phyloP scores from a whole-genome alignment of 2,113 vertebrate genomes.

The Athene noctua region DNA sequence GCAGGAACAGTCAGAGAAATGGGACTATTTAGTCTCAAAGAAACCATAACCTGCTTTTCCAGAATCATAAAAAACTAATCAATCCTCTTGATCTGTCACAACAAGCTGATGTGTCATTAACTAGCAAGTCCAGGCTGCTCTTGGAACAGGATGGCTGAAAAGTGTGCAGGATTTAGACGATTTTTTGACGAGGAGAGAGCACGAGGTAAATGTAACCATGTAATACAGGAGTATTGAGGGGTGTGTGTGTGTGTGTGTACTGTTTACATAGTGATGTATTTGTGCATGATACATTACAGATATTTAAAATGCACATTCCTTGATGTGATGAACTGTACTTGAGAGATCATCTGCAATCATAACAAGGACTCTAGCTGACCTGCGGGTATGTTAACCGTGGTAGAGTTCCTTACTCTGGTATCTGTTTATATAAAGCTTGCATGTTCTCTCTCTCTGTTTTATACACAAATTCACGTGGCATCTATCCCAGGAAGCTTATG shows the following conservation, averaged over 20 bases:
- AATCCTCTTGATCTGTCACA: neutral
- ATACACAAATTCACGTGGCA: neutral
- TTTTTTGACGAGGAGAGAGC: neutral
- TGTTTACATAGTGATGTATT: rapidly evolving
- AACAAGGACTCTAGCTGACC: neutral
- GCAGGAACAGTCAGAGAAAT: neutral
- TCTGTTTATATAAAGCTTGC: neutral
- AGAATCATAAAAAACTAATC: neutral
- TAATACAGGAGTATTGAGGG: rapidly evolving
- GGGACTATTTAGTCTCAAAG: neutral
- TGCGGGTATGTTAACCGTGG: neutral
- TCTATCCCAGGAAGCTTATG: neutral
- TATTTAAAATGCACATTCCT: neutral
- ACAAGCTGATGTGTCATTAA: neutral
- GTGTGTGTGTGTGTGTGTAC: neutral
- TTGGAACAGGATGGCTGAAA: neutral
- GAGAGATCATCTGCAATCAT: neutral
- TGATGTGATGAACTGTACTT: neutral
- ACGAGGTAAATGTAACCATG: rapidly evolving
- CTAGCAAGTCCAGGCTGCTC: neutral
- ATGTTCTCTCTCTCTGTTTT: neutral
- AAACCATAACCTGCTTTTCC: neutral
- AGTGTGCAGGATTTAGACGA: rapidly evolving
- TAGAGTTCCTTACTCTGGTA: neutral
- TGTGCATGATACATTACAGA: rapidly evolving